Percentiles rank a stretch among this genome's conserved stretches.
phyloP scores from a whole-genome alignment of 2,113 vertebrate genomes.

The Myrmecophaga tridactyla region DNA sequence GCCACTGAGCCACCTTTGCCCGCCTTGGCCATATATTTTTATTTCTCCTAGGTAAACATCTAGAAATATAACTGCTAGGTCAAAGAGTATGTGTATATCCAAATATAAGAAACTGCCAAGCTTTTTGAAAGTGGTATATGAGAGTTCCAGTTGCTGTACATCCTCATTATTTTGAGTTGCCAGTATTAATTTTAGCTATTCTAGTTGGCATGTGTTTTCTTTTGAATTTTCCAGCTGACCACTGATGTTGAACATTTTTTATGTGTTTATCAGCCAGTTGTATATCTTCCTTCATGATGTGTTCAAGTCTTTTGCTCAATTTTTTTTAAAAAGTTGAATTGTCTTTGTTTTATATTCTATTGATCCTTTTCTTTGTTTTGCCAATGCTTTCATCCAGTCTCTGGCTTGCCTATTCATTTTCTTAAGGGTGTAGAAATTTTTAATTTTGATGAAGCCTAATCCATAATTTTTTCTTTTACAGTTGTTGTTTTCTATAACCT shows the following conservation, averaged over 20 bases:
- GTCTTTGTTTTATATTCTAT: not conserved
- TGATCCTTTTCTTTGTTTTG: not conserved
- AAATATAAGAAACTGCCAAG: not conserved
- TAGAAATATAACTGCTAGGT: constrained; percentile 1
- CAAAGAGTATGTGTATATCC: not conserved
- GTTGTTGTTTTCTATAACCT: not conserved
- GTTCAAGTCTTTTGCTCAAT: not conserved
- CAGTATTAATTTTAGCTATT: not conserved
- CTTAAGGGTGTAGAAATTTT: not conserved
- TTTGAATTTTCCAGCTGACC: not conserved
- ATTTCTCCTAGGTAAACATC: constrained; percentile 13
- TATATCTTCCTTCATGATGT: not conserved
- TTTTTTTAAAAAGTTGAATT: not conserved
- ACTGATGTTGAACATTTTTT: not conserved
- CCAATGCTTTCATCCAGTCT: not conserved
- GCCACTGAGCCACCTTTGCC: too few relatives aligned
- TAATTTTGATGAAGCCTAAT: not conserved
- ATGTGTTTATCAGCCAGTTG: not conserved
- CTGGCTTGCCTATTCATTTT: constrained; percentile 3
- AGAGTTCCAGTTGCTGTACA: not conserved
- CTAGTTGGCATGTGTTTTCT: not conserved
- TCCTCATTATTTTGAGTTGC: not conserved
- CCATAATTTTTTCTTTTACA: not conserved
- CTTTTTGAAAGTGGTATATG: not conserved
- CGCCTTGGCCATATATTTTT: not conserved